Evolutionary conservation across 2,888 invertebrate genomes (phyloP).

Genomic region (Podotricha telesiphe): DNA sequence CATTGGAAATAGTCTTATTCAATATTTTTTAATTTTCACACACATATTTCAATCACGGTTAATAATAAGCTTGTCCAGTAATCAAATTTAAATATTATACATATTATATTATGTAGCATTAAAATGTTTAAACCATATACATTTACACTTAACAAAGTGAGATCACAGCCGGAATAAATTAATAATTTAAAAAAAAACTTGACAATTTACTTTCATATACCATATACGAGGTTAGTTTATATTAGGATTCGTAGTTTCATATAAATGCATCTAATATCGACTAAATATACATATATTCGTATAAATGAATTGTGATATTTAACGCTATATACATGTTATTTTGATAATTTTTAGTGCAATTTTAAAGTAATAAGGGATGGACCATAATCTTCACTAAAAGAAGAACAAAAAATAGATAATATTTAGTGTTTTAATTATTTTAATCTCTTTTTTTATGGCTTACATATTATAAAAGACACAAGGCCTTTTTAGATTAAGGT

Average conservation of each 20-base stretch:
- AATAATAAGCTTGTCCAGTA: neutral
- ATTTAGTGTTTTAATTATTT: too few species aligned
- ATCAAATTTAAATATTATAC: neutral
- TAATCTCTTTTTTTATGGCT: too few species aligned
- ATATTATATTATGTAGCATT: neutral
- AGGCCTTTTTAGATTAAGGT: too few species aligned
- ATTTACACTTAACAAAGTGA: conserved; percentile 7
- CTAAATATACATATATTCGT: conserved; percentile 17
- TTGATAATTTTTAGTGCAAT: conserved; percentile 4
- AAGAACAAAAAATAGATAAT: too few species aligned
- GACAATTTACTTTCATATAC: neutral
- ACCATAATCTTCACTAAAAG: too few species aligned
- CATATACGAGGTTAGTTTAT: conserved; percentile 3
- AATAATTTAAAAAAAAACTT: conserved; percentile 6
- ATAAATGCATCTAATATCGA: conserved; percentile 22
- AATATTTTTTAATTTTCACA: neutral
- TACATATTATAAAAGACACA: too few species aligned
- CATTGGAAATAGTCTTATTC: too few species aligned
- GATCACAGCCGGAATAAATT: conserved; percentile 38
- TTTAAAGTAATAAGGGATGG: conserved; percentile 20
- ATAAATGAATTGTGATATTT: conserved; percentile 28
- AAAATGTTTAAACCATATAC: conserved; percentile 12
- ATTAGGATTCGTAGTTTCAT: conserved; percentile 33
- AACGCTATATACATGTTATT: conserved; percentile 28
- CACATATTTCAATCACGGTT: neutral